Conservation (phyloP, 1,140 invertebrate species). For the Zaprionus ornatus region DNA sequence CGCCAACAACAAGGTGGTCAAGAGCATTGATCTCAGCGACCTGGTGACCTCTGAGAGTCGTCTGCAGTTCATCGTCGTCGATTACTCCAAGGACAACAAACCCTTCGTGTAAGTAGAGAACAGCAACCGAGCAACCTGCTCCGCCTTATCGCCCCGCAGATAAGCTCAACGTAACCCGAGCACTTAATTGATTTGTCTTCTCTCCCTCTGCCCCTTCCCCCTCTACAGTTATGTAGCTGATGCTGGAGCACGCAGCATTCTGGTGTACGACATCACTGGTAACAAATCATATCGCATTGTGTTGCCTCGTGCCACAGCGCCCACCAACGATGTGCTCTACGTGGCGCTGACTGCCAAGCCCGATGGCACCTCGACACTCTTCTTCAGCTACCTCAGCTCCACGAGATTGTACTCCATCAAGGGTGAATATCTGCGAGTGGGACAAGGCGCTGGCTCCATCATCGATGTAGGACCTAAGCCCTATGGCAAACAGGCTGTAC, state of each 20-base stretch:
- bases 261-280: slow-evolving; percentile 85
- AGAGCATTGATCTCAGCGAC: slow-evolving; percentile 86
- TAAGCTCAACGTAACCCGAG: background rate
- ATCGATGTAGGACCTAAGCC: slow-evolving; percentile 86
- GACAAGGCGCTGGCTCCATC: slow-evolving; percentile 84
- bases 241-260: slow-evolving; percentile 86
- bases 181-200: background rate
- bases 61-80: slow-evolving; percentile 87
- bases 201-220: background rate
- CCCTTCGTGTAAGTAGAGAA: slow-evolving; percentile 77
- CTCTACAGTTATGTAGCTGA: slow-evolving; percentile 85
- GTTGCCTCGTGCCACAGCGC: slow-evolving; percentile 85
- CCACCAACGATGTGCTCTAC: slow-evolving; percentile 86
- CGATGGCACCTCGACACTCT: slow-evolving; percentile 84
- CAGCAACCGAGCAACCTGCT: too few relatives aligned
- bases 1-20: slow-evolving; percentile 86
- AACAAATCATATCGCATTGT: slow-evolving; percentile 85
- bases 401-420: slow-evolving; percentile 86
- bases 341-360: slow-evolving; percentile 84
- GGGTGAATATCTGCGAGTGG: slow-evolving; percentile 84
- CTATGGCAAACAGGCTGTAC: slow-evolving; percentile 84
- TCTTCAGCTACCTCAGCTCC: slow-evolving; percentile 86
- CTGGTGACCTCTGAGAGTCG: slow-evolving; percentile 85
- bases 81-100: slow-evolving; percentile 81
- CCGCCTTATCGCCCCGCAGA: background rate